Conservation (phyloP, 1,140 invertebrate genomes). For the Triops longicaudatus region DNA sequence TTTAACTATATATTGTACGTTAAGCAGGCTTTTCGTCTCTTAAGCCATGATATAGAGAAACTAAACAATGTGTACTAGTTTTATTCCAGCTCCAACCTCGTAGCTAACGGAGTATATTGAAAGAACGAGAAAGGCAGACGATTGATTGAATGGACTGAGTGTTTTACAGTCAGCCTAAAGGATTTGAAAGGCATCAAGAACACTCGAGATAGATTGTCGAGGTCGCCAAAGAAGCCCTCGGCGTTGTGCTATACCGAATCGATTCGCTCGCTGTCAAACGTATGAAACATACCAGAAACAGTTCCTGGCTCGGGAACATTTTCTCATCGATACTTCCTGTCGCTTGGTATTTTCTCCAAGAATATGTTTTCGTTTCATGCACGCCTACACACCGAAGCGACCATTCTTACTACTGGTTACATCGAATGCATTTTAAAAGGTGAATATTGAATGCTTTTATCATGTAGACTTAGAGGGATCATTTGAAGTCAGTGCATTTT, state of each 20-base stretch:
- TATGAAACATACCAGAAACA: neutral
- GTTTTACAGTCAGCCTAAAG: neutral
- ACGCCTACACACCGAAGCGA: neutral
- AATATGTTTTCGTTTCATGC: neutral
- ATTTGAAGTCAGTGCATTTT: too few relatives aligned
- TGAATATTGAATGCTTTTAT: too few relatives aligned
- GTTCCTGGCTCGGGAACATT: neutral
- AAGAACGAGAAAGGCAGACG: neutral
- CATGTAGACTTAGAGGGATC: too few relatives aligned
- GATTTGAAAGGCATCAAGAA: neutral
- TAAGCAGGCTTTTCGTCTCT: neutral
- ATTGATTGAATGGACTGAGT: neutral
- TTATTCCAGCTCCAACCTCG: neutral
- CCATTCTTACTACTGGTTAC: slow-evolving; percentile 7
- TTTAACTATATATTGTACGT: neutral
- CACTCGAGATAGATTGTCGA: slow-evolving; percentile 5
- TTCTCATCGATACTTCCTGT: neutral
- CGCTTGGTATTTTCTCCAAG: neutral
- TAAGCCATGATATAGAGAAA: neutral
- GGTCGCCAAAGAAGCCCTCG: neutral
- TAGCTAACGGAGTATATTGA: neutral
- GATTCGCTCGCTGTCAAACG: neutral
- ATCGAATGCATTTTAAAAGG: too few relatives aligned
- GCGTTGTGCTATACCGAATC: neutral
- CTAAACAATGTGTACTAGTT: neutral